A percentile compares a stretch with the other conserved stretches of the same genome.
These are phyloP conservation scores for Heliconius hermathena DNA, from an alignment of 1,140 invertebrate genomes.

Conservation along the genomic window DNA sequence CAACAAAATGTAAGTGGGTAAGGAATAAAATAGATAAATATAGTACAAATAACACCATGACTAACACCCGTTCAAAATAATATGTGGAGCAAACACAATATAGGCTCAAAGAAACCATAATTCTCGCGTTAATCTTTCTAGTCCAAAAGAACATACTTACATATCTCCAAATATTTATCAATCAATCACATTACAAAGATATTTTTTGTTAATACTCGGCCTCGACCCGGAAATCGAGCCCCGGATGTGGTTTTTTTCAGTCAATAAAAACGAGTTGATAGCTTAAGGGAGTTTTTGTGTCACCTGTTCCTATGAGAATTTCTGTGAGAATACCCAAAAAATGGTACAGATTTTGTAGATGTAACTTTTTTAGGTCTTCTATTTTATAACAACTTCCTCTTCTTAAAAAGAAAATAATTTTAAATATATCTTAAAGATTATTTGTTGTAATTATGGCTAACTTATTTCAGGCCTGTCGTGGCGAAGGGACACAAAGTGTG, in stretches of 20 bases:
- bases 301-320: conserved; percentile 72
- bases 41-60: background rate
- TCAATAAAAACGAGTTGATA: conserved; percentile 70
- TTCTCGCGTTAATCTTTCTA: conserved; percentile 5
- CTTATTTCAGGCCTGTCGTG: too few species aligned
- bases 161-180: conserved; percentile 61
- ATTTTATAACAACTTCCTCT: background rate
- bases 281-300: conserved; percentile 63
- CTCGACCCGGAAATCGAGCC: conserved; percentile 65
- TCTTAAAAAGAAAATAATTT: too few species aligned
- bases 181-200: conserved; percentile 51
- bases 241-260: conserved; percentile 64
- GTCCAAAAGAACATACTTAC: conserved; percentile 17
- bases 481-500: too few species aligned
- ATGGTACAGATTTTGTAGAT: conserved; percentile 43
- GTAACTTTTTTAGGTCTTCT: background rate
- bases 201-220: conserved; percentile 49
- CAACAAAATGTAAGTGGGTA: too few species aligned
- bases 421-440: too few species aligned
- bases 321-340: conserved; percentile 42
- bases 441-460: too few species aligned
- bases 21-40: too few species aligned
- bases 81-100: background rate
- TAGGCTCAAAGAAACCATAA: background rate
- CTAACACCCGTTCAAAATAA: background rate